Conservation (phyloP, 2,797 vertebrate genomes). For the Premnoplex brunnescens region DNA sequence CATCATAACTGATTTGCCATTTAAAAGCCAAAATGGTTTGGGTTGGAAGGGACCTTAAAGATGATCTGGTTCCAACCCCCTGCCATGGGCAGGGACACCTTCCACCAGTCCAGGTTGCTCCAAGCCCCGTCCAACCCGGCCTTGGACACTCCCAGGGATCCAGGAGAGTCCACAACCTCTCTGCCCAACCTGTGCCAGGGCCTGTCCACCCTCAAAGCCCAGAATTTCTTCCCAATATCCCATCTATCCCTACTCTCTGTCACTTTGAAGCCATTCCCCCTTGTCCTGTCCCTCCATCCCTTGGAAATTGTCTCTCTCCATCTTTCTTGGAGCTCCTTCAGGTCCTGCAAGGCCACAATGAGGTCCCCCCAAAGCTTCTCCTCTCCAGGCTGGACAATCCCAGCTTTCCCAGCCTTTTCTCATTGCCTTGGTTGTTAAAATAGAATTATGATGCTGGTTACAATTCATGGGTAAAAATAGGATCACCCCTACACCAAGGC, state of each 20-base stretch:
- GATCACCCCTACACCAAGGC: neutral
- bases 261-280: neutral
- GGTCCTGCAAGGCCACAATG: neutral
- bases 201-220: neutral
- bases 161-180: neutral
- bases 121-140: neutral
- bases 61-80: neutral
- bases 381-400: neutral
- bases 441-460: neutral
- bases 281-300: neutral
- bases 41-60: neutral
- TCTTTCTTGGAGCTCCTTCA: neutral
- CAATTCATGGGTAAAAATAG: neutral
- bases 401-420: neutral
- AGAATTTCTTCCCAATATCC: neutral
- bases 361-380: neutral
- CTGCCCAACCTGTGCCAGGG: neutral
- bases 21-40: neutral
- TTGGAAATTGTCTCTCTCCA: neutral
- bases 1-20: neutral
- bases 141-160: neutral
- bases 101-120: neutral
- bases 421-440: neutral
- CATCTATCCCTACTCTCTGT: rapidly evolving
- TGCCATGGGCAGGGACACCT: neutral